A percentile compares a stretch with the other conserved stretches of the same genome.
phyloP scores from a whole-genome alignment of 2,113 vertebrate species.

The Agapornis roseicollis region DNA sequence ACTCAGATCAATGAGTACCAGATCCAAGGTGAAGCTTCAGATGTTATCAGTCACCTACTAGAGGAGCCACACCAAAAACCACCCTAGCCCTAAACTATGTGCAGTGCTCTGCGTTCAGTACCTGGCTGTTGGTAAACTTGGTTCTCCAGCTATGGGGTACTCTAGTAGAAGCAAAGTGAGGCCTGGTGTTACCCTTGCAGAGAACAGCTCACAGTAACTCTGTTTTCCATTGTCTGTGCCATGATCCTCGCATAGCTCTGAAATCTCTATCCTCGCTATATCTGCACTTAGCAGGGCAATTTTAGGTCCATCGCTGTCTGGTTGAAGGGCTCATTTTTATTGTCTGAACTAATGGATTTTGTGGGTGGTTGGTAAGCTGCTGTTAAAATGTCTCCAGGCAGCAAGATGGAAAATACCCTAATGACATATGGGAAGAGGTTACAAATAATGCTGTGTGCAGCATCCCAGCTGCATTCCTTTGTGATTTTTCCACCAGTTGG shows the following conservation, averaged over 20 bases:
- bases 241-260: neutral
- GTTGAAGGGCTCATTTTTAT: constrained; percentile 27
- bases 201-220: neutral
- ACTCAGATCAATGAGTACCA: neutral
- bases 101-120: neutral
- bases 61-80: neutral
- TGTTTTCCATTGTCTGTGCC: neutral
- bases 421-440: neutral
- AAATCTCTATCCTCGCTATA: neutral
- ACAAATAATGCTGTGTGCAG: neutral
- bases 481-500: neutral
- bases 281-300: constrained; percentile 19
- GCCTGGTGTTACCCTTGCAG: neutral
- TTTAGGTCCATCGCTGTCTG: neutral
- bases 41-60: neutral
- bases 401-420: constrained; percentile 36
- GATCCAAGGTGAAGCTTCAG: neutral
- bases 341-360: constrained; percentile 59
- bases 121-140: neutral
- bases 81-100: accelerated
- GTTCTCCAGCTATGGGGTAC: neutral
- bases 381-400: constrained; percentile 44
- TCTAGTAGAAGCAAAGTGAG: neutral
- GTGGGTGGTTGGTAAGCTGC: constrained; percentile 31
- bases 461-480: neutral